Evolutionary conservation across 2,113 vertebrate genomes (phyloP).

Genomic region (Tinamus guttatus): DNA sequence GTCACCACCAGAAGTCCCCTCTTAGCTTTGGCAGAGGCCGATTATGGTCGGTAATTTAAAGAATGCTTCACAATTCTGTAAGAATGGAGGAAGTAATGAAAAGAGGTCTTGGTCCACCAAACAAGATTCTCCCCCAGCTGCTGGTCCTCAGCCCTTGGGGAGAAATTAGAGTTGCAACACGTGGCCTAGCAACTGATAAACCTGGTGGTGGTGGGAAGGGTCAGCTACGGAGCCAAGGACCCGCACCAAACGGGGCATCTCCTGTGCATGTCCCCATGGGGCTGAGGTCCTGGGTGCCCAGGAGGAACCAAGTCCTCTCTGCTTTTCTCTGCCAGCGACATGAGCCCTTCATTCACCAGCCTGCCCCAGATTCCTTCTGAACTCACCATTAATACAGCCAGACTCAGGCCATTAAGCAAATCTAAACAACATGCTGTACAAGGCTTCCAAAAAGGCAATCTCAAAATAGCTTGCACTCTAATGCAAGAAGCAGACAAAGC

Average conservation of each 20-base stretch:
- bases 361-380: not conserved
- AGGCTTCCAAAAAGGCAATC: not conserved
- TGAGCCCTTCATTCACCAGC: not conserved
- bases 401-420: not conserved
- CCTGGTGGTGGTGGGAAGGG: not conserved
- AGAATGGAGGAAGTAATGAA: not conserved
- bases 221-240: not conserved
- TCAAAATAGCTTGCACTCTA: slow-evolving; percentile 58
- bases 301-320: not conserved
- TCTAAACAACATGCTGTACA: not conserved
- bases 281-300: rapidly evolving
- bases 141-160: too few species aligned
- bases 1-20: not conserved
- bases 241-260: not conserved
- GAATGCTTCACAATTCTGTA: not conserved
- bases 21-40: not conserved
- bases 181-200: not conserved
- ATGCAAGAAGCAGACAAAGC: slow-evolving; percentile 35
- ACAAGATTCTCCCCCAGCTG: not conserved
- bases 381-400: not conserved
- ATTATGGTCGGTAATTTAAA: not conserved
- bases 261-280: not conserved
- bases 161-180: not conserved
- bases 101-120: not conserved
- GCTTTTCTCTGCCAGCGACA: not conserved